Base-by-base conservation (phyloP, 1,140 invertebrate species). In the Bombus difficillimus region DNA sequence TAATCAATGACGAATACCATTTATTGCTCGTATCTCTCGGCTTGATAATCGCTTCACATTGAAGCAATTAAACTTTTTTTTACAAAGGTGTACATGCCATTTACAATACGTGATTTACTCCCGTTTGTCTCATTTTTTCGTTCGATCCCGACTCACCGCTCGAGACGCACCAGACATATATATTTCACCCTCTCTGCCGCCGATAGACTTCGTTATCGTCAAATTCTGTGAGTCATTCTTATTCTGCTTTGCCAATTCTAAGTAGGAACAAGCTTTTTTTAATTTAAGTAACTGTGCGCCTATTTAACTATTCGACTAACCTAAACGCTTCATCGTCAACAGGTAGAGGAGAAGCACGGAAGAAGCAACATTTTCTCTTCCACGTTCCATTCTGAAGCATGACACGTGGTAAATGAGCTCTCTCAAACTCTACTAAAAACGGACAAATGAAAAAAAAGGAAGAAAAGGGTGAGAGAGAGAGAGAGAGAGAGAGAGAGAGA, bases 1-100 rank as follows among this genome's bases (percentile, higher is more conserved):
- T 15, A 59, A 68, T 43, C 62, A 69, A 32, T 34, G 4, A 47
- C 3, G 22, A 78, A 78, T 6, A 28, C 13, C 41, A 37, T 84
- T 84, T 84, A 84, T 84, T 84, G 32, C 37, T 69, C 64, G 74
- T 28, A n/a, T 22, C 72, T 78, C 37, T 69, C 43, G 12, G 22
- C 37, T 43, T 62, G n/a, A 64, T 25, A 18, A n/a, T 43, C 28
- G 32, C 25, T 53, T 75, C n/a, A 18, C 22, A 28, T 32, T 0
- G 32, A 69, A 37, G 9, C 28, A 41, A 64, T 25, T 53, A 53
- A 53, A 53, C 47, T 22, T 53, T 25, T 22, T 12, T 15, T 37
- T 64, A 81, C 80, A 73, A 73, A 81, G n/a, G 22, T 28, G 39
- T 43, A 59, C 32, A 80, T 43, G 22, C 64, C 39, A 80, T 32